These are phyloP conservation scores for Leucania comma DNA, from an alignment of 2,888 invertebrate genomes.

Conservation along the genomic window DNA sequence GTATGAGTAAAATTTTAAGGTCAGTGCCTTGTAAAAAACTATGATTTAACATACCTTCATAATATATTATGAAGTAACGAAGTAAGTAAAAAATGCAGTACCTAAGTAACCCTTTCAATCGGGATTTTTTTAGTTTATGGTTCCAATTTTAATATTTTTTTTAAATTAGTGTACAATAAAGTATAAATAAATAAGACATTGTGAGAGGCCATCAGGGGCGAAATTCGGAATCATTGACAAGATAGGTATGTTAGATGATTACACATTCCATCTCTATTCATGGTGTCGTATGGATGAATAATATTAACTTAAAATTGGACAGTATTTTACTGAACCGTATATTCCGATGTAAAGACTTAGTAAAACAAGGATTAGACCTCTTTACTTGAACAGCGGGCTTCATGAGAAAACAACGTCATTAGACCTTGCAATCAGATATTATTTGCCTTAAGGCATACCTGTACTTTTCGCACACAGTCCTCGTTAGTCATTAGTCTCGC, in stretches of 20 bases:
- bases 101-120: no score
- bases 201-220: background rate
- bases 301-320: background rate
- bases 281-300: background rate
- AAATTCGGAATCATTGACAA: constrained; percentile 10
- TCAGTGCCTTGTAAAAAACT: background rate
- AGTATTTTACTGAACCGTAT: background rate
- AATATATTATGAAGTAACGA: background rate
- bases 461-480: background rate
- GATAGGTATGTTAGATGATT: constrained; percentile 1
- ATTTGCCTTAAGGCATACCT: background rate
- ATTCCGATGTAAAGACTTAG: background rate
- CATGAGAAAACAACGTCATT: background rate
- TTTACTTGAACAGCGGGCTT: no score
- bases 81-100: no score
- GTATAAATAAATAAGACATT: constrained; percentile 3
- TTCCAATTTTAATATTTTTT: no score
- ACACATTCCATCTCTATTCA: background rate
- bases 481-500: background rate
- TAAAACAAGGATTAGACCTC: no score
- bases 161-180: no score
- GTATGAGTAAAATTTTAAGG: background rate
- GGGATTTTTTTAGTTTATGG: no score
- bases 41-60: background rate
- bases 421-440: constrained; percentile 19